A percentile compares a stretch with the other conserved stretches of the same genome.
phyloP scores from a whole-genome alignment of 64 coral and sea anemone species.

The Stichodactyla helianthus region DNA sequence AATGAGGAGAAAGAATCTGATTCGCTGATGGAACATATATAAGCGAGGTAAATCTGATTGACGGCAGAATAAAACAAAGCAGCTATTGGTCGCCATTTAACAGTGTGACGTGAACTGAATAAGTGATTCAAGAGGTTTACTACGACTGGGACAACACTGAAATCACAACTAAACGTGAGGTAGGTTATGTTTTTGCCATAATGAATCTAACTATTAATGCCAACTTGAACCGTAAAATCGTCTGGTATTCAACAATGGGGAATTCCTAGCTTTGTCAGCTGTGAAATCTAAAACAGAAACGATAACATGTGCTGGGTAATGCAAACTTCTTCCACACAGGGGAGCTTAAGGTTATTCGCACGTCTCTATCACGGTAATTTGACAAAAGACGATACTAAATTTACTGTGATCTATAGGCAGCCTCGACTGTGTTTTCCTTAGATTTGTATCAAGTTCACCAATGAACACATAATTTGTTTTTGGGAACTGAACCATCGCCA shows the following conservation, averaged over 20 bases:
- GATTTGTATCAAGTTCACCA: background rate
- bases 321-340: background rate
- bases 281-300: background rate
- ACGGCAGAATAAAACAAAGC: background rate
- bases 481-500: background rate
- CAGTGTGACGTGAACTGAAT: background rate
- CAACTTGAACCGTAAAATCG: background rate
- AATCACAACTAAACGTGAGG: background rate
- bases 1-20: background rate
- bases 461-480: background rate
- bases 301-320: background rate
- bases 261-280: background rate
- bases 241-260: background rate
- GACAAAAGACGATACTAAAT: background rate
- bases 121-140: background rate
- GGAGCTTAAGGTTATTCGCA: background rate
- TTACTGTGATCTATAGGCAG: background rate
- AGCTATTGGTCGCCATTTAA: background rate
- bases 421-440: background rate
- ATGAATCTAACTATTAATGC: background rate
- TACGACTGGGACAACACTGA: background rate
- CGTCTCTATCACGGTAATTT: slow-evolving; percentile 5
- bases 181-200: background rate
- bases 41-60: background rate
- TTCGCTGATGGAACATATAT: background rate